phyloP scores from a whole-genome alignment of 2,113 vertebrate genomes.

The Nanorana parkeri region DNA sequence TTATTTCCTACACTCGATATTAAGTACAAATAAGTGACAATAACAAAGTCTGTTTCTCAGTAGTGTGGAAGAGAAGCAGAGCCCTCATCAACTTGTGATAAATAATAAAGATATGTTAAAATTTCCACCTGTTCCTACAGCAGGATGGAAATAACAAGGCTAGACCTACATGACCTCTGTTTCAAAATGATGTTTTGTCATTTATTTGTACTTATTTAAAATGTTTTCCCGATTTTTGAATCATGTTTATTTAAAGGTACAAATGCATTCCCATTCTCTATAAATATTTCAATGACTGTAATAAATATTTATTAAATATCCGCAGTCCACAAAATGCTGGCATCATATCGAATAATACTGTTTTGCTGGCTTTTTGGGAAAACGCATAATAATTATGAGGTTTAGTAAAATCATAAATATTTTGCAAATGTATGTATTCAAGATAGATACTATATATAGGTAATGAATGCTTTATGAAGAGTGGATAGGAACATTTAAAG shows the following conservation, averaged over 20 bases:
- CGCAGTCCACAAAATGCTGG: not conserved
- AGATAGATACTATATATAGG: not conserved
- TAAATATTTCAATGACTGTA: not conserved
- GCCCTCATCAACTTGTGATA: too few species aligned
- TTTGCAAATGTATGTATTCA: not conserved
- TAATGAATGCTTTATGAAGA: not conserved
- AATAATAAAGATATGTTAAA: too few species aligned
- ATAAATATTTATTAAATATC: slow-evolving; percentile 6
- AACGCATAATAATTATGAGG: not conserved
- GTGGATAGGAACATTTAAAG: not conserved
- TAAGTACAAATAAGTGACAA: too few species aligned
- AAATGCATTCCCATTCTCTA: not conserved
- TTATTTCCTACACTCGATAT: too few species aligned
- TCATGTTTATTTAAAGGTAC: not conserved
- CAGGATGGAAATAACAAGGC: not conserved
- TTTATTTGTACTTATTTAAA: not conserved
- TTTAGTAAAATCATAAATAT: not conserved
- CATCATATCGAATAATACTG: not conserved
- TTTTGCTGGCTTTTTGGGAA: not conserved
- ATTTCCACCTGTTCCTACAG: too few species aligned
- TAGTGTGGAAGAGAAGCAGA: too few species aligned
- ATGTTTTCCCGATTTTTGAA: not conserved
- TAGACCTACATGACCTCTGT: not conserved
- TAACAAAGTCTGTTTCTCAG: too few species aligned
- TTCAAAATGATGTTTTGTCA: not conserved